phyloP scores from a whole-genome alignment of 1,140 invertebrate genomes.

The Rhagoletis pomonella region DNA sequence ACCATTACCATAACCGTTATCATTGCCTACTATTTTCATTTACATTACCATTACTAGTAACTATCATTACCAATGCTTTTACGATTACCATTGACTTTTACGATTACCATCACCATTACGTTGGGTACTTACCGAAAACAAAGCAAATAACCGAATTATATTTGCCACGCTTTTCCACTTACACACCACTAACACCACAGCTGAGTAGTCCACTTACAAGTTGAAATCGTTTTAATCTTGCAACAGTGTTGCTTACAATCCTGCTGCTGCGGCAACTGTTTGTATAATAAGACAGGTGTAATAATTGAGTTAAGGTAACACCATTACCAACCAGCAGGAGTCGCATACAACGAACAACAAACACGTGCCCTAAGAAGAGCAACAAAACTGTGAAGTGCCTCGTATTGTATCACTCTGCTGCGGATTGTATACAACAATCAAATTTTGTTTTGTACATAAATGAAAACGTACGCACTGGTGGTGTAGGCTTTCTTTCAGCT shows the following conservation, averaged over 20 bases:
- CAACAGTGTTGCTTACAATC: conserved; percentile 16
- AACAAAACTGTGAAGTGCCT: neutral
- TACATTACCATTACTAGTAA: no score
- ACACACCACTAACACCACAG: neutral
- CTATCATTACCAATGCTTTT: neutral
- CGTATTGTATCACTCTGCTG: neutral
- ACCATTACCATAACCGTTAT: no score
- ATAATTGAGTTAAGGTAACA: conserved; percentile 44
- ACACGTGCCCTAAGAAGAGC: neutral
- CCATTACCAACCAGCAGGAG: conserved; percentile 6
- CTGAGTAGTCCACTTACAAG: conserved; percentile 3
- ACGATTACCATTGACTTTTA: neutral
- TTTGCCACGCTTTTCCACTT: neutral
- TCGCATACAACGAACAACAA: neutral
- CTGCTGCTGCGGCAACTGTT: neutral
- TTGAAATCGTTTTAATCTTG: conserved; percentile 29
- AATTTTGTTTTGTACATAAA: neutral
- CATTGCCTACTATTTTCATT: no score
- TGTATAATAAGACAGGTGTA: conserved; percentile 11
- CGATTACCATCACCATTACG: no score
- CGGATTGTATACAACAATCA: neutral
- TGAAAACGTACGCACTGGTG: neutral
- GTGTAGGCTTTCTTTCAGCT: neutral
- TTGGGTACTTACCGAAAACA: neutral
- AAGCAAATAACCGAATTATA: neutral